These are phyloP conservation scores for Herpailurus yagouaroundi DNA, from an alignment of 2,113 vertebrate species.

Conservation along the genomic window DNA sequence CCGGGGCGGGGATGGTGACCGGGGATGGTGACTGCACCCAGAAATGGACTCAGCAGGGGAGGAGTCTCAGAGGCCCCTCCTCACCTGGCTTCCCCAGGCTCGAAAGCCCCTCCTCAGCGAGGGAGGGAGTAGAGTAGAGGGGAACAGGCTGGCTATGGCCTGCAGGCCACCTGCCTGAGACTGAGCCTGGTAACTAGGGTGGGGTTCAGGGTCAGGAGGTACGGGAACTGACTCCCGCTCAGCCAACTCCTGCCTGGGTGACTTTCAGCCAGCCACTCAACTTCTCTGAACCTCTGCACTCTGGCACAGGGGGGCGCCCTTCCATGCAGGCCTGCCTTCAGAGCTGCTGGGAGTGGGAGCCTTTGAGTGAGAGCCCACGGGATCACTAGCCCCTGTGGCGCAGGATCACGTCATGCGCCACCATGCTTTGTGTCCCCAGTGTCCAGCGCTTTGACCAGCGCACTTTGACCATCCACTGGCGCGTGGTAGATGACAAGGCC, in stretches of 20 bases:
- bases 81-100: background rate
- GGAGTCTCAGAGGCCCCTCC: background rate
- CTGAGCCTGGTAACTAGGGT: background rate
- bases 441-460: background rate
- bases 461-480: too few relatives aligned
- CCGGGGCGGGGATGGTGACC: background rate
- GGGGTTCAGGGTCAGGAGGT: background rate
- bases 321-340: background rate
- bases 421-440: background rate
- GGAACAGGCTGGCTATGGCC: background rate
- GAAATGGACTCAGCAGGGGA: background rate
- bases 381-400: background rate
- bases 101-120: background rate
- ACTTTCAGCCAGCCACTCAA: background rate
- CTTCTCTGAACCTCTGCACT: background rate
- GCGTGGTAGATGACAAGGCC: background rate
- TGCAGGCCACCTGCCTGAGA: background rate
- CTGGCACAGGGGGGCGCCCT: background rate
- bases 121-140: background rate
- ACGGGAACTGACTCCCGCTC: background rate
- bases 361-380: background rate
- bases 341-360: background rate
- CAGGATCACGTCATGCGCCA: background rate
- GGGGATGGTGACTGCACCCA: slow-evolving; percentile 6
- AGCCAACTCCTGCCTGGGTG: background rate